Evolutionary conservation across 2,888 invertebrate genomes (phyloP).

Genomic region (Cheilosia vulpina): DNA sequence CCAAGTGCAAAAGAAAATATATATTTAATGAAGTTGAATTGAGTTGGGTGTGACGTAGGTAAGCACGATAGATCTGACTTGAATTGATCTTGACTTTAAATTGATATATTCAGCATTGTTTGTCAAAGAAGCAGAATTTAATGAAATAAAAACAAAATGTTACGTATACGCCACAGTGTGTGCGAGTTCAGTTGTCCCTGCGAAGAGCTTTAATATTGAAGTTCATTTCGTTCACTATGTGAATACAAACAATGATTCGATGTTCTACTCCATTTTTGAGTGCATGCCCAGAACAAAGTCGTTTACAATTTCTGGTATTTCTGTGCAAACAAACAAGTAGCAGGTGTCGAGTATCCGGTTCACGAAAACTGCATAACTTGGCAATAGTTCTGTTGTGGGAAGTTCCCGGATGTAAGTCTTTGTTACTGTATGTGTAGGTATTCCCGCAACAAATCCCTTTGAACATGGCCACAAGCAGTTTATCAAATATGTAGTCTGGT

Average conservation of each 20-base stretch:
- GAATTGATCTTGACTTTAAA: neutral
- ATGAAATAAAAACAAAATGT: neutral
- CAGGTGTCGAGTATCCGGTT: conserved; percentile 21
- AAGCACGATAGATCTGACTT: neutral
- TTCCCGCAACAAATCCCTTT: neutral
- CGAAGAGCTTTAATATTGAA: too few relatives aligned
- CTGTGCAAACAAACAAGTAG: conserved; percentile 27
- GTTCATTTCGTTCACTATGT: neutral
- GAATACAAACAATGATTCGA: conserved; percentile 10
- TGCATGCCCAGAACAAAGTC: conserved; percentile 2
- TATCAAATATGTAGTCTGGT: conserved; percentile 19
- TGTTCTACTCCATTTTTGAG: conserved; percentile 14
- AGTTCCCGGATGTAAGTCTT: conserved; percentile 56
- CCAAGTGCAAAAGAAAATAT: neutral
- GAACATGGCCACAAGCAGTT: conserved; percentile 21
- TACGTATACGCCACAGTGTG: conserved; percentile 11
- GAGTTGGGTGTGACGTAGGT: neutral
- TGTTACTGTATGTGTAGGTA: conserved; percentile 8
- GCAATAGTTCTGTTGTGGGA: conserved; percentile 42
- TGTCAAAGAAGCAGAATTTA: neutral
- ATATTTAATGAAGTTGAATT: conserved; percentile 14
- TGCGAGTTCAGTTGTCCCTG: neutral
- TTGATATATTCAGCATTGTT: neutral
- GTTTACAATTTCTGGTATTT: conserved; percentile 23
- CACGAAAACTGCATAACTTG: conserved; percentile 27